Conservation (phyloP, 2,888 invertebrate species). For the Hemistola chrysoprasaria region DNA sequence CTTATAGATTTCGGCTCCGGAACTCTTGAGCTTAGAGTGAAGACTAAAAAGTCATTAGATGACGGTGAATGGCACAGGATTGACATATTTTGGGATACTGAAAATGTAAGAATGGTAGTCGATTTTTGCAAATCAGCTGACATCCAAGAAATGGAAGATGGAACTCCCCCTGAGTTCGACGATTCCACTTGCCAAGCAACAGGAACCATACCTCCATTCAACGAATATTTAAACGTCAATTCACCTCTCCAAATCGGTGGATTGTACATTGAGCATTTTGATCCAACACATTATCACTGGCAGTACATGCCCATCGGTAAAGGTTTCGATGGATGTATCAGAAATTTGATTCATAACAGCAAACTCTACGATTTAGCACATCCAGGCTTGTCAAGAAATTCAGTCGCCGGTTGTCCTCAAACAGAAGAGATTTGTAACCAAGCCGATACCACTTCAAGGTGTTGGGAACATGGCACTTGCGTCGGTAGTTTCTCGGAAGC, state of each 20-base stretch:
- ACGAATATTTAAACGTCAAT: constrained; percentile 97
- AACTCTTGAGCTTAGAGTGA: constrained; percentile 91
- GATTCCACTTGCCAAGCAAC: constrained; percentile 94
- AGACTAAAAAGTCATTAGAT: constrained; percentile 92
- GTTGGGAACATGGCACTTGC: constrained; percentile 97
- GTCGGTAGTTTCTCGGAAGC: constrained; percentile 94
- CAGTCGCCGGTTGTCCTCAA: constrained; percentile 94
- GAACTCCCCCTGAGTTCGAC: constrained; percentile 93
- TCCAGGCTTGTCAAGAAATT: constrained; percentile 93
- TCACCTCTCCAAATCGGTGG: constrained; percentile 98
- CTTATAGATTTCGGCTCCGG: constrained; percentile 98
- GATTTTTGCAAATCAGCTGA: constrained; percentile 96
- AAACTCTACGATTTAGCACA: constrained; percentile 97
- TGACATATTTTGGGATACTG: constrained; percentile 97
- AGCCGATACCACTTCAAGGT: constrained; percentile 92
- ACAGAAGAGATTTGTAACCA: constrained; percentile 96
- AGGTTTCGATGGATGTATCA: constrained; percentile 97
- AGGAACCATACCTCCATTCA: constrained; percentile 95
- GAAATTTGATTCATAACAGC: constrained; percentile 97
- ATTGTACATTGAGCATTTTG: constrained; percentile 93
- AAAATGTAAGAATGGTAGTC: constrained; percentile 95
- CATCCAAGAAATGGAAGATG: constrained; percentile 94
- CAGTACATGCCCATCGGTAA: constrained; percentile 94
- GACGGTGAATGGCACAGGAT: constrained; percentile 99
- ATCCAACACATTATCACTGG: constrained; percentile 94